These are phyloP conservation scores for Limulus polyphemus DNA, from an alignment of 2,888 invertebrate genomes.

Conservation along the genomic window DNA sequence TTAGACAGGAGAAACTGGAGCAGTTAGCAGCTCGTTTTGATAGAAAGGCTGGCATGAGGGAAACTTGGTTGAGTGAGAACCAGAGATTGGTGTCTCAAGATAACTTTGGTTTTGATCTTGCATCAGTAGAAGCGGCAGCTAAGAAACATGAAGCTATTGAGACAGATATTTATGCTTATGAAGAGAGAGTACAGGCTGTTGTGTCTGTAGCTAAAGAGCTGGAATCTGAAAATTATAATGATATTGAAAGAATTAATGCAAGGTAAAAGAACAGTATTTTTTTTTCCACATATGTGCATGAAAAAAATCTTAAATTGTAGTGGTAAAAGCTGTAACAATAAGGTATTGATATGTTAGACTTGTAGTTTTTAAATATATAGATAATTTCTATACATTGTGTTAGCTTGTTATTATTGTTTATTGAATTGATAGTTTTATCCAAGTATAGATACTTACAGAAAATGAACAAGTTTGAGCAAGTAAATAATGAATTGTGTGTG, in stretches of 20 bases:
- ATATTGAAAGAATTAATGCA: constrained; percentile 71
- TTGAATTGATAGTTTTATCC: too few species aligned
- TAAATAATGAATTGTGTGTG: too few species aligned
- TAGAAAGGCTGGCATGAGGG: constrained; percentile 97
- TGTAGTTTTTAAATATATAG: too few species aligned
- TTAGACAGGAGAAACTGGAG: constrained; percentile 87
- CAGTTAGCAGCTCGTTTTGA: constrained; percentile 93
- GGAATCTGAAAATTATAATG: constrained; percentile 93
- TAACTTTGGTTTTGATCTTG: constrained; percentile 96
- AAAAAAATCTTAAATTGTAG: too few species aligned
- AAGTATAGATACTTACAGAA: too few species aligned
- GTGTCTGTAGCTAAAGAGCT: constrained; percentile 94
- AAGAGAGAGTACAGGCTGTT: constrained; percentile 97
- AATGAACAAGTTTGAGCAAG: too few species aligned
- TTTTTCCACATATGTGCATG: too few species aligned
- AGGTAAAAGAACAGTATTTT: constrained; percentile 29
- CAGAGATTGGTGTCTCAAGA: constrained; percentile 96
- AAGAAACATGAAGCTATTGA: constrained; percentile 99
- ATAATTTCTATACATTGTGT: too few species aligned
- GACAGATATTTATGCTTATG: constrained; percentile 98
- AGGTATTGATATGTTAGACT: too few species aligned
- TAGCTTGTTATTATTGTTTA: too few species aligned
- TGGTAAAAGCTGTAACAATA: too few species aligned
- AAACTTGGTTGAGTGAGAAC: constrained; percentile 98
- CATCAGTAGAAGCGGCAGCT: constrained; percentile 96